phyloP scores from a whole-genome alignment of 1,140 invertebrate genomes.

The Hyles euphorbiae region DNA sequence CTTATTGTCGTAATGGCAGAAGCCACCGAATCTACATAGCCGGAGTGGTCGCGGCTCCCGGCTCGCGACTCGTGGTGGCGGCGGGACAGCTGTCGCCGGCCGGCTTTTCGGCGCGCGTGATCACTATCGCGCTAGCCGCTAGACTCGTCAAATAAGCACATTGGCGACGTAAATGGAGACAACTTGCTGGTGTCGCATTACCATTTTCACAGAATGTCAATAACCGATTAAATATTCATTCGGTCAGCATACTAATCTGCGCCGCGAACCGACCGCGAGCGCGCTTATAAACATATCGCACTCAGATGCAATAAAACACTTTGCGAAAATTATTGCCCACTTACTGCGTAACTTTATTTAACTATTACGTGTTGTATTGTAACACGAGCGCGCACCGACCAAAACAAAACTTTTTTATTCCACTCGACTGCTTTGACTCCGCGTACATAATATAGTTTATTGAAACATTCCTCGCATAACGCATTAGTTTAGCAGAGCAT shows the following conservation, averaged over 20 bases:
- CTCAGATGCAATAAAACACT: too few relatives aligned
- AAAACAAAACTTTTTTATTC: too few relatives aligned
- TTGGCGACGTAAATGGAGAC: constrained; percentile 33
- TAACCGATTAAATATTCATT: constrained; percentile 43
- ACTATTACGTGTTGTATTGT: too few relatives aligned
- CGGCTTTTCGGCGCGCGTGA: constrained; percentile 25
- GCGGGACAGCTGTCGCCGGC: constrained; percentile 25
- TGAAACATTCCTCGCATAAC: too few relatives aligned
- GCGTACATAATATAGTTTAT: too few relatives aligned
- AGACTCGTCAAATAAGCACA: constrained; percentile 28
- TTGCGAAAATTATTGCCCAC: too few relatives aligned
- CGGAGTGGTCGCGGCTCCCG: constrained; percentile 15
- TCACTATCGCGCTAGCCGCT: not conserved
- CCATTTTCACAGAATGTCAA: constrained; percentile 45
- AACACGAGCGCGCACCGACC: too few relatives aligned
- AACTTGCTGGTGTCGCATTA: constrained; percentile 41
- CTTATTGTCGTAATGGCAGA: constrained; percentile 33
- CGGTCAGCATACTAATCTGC: constrained; percentile 10
- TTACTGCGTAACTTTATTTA: too few relatives aligned
- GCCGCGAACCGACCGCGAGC: not conserved
- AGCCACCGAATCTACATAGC: constrained; percentile 47
- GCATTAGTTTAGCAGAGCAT: too few relatives aligned
- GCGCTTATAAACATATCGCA: constrained; percentile 1
- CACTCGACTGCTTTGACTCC: too few relatives aligned
- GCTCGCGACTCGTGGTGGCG: constrained; percentile 10